Evolutionary conservation across 2,888 invertebrate genomes (phyloP), one percentile per base, ranked within the genome.

Genomic region (Drosophila subsilvestris): DNA sequence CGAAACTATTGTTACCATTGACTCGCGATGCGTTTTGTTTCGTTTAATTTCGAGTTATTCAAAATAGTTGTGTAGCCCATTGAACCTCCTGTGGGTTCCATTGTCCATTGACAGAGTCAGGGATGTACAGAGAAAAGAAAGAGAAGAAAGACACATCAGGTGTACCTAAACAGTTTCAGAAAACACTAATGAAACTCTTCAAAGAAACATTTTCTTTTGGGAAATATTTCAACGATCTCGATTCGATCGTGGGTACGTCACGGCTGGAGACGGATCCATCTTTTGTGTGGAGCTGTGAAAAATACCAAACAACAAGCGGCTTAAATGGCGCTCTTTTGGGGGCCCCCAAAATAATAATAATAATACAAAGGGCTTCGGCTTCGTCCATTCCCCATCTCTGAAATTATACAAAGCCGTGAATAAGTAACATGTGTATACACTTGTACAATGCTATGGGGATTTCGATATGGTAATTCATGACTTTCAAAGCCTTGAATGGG

Each of bases 271-370:
- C 76, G 81, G 74, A 68, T 61, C 53, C 80, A 78, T 66, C 85
- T 81, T 74, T 86, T 82, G 87, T 82, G 84, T 79, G 63, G 87
- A 83, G 76, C 82, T 80, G 82, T 83, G 85, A 83, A 86, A 84
- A 86, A 83, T 69, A 80, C 69, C 73, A 77, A 67, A 81, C 80
- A 81, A 86, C 71, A 86, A 82, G 73, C 81, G 82, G 81, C 82
- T 83, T 83, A 86, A 83, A 83, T 83, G 82, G 82, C 82, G 82
- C 82, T 86, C 69, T 80, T 82, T 63, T 75, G 48, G 45, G 53
- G 63, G 48, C 63, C 51, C 77, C 57, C 71, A 70, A 80, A 80
- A 81, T 75, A 61, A 48, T 48, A 44, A 68, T 68, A 54, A 54
- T 29, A 48, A 53, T 47, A 65, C 76, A 86, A 82, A 76, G 70